Evolutionary conservation across 2,113 vertebrate genomes (phyloP).

Genomic region (Channa argus): DNA sequence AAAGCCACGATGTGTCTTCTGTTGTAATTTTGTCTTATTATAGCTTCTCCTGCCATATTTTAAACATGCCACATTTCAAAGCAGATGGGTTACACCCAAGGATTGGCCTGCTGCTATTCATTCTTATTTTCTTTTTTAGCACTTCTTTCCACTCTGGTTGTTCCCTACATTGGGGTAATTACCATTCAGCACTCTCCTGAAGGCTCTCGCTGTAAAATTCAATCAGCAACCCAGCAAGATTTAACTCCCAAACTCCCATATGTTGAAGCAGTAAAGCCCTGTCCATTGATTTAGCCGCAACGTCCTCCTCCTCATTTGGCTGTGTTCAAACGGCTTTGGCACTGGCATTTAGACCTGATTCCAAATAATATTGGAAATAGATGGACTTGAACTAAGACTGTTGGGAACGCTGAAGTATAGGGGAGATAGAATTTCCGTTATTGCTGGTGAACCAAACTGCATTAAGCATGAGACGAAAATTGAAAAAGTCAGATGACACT

Average conservation of each 20-base stretch:
- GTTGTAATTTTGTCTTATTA: slow-evolving; percentile 61
- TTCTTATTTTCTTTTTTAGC: slow-evolving; percentile 72
- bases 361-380: slow-evolving; percentile 57
- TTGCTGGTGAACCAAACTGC: background rate
- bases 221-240: slow-evolving; percentile 78
- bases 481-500: background rate
- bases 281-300: slow-evolving; percentile 75
- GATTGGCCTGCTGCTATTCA: slow-evolving; percentile 61
- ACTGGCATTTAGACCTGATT: slow-evolving; percentile 42
- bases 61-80: slow-evolving; percentile 64
- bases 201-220: slow-evolving; percentile 79
- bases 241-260: slow-evolving; percentile 79
- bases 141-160: slow-evolving; percentile 75
- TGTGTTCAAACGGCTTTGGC: slow-evolving; percentile 32
- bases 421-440: slow-evolving; percentile 8
- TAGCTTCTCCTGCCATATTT: slow-evolving; percentile 53
- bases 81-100: slow-evolving; percentile 65
- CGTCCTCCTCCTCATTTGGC: slow-evolving; percentile 51
- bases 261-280: slow-evolving; percentile 69
- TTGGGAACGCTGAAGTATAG: slow-evolving; percentile 20
- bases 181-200: slow-evolving; percentile 75
- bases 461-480: slow-evolving; percentile 22
- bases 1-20: slow-evolving; percentile 38
- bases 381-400: slow-evolving; percentile 34
- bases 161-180: slow-evolving; percentile 79